These are phyloP conservation scores for Podarcis cretensis DNA, from an alignment of 2,113 vertebrate species.

Conservation along the genomic window DNA sequence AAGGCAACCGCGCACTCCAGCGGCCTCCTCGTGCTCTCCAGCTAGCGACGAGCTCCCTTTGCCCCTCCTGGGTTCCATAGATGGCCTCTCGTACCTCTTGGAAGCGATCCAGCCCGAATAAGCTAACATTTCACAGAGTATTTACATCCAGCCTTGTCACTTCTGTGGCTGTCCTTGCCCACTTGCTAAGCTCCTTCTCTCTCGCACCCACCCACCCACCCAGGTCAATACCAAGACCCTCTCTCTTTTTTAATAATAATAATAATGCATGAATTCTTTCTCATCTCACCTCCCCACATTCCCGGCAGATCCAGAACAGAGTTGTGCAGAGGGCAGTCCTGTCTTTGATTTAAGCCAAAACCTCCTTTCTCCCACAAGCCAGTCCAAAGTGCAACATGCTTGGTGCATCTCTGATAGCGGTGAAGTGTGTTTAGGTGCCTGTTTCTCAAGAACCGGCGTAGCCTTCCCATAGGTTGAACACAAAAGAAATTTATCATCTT, in stretches of 20 bases:
- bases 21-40: slow-evolving; percentile 32
- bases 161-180: slow-evolving; percentile 42
- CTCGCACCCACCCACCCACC: slow-evolving; percentile 47
- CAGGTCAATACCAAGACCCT: slow-evolving; percentile 50
- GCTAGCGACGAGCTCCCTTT: slow-evolving; percentile 23
- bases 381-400: slow-evolving; percentile 51
- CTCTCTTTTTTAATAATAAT: slow-evolving; percentile 7
- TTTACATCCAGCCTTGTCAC: slow-evolving; percentile 64
- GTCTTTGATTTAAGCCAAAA: slow-evolving; percentile 48
- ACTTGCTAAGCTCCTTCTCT: slow-evolving; percentile 58
- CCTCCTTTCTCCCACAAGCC: slow-evolving; percentile 44
- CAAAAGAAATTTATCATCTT: slow-evolving; percentile 63
- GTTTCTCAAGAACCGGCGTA: slow-evolving; percentile 65
- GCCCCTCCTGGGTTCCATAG: slow-evolving; percentile 17
- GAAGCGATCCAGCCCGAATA: slow-evolving; percentile 32
- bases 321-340: slow-evolving; percentile 31
- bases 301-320: slow-evolving; percentile 43
- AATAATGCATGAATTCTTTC: slow-evolving; percentile 49
- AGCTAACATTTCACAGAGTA: slow-evolving; percentile 66
- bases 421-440: slow-evolving; percentile 44
- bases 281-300: slow-evolving; percentile 7
- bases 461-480: slow-evolving; percentile 65
- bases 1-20: slow-evolving; percentile 37
- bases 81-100: slow-evolving; percentile 33
- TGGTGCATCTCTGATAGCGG: slow-evolving; percentile 52